phyloP scores from a whole-genome alignment of 1,140 invertebrate genomes.

The Anoplolepis gracilipes region DNA sequence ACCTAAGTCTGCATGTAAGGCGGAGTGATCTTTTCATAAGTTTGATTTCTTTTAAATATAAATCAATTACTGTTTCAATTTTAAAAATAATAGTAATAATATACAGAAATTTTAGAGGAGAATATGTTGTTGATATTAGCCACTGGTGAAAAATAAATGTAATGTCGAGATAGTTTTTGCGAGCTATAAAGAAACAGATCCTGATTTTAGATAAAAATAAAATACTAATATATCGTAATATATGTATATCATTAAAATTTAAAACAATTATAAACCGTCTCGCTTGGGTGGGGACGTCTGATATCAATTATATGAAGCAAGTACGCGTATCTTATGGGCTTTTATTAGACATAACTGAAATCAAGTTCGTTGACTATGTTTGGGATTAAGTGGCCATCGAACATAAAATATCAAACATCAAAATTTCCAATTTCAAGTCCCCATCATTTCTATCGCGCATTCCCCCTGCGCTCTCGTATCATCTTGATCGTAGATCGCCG shows the following conservation, averaged over 20 bases:
- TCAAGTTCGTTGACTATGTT: neutral
- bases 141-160: neutral
- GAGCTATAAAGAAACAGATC: too few relatives aligned
- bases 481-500: slow-evolving; percentile 39
- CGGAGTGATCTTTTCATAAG: neutral
- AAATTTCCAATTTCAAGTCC: slow-evolving; percentile 20
- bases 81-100: neutral
- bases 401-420: slow-evolving; percentile 11
- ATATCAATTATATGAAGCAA: neutral
- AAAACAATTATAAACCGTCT: neutral
- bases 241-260: too few relatives aligned
- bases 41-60: neutral
- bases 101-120: neutral
- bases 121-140: neutral
- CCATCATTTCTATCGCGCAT: slow-evolving; percentile 27
- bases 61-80: neutral
- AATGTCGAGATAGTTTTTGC: neutral
- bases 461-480: slow-evolving; percentile 9
- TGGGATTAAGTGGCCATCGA: neutral
- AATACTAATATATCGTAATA: neutral
- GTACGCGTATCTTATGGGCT: too few relatives aligned
- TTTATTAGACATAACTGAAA: too few relatives aligned
- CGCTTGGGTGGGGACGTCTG: neutral
- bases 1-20: neutral
- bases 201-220: neutral